These are phyloP conservation scores for Mico argentatus DNA, from an alignment of 2,797 vertebrate species.

Conservation along the genomic window DNA sequence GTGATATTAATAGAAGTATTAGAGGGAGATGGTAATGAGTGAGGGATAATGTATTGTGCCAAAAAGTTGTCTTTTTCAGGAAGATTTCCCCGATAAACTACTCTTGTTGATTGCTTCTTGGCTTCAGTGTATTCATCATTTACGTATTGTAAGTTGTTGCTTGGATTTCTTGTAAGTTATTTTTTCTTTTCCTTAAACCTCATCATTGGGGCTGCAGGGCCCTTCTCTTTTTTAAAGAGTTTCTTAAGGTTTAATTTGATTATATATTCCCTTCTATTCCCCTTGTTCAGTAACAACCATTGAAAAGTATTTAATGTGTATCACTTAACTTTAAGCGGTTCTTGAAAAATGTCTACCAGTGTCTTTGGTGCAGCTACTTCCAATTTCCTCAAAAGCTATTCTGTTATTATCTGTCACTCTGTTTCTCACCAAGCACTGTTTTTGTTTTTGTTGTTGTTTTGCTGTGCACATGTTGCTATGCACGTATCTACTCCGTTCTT, in stretches of 20 bases:
- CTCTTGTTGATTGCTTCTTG: neutral
- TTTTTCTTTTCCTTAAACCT: neutral
- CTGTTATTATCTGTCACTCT: neutral
- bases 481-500: neutral
- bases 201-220: neutral
- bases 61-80: neutral
- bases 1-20: neutral
- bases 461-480: neutral
- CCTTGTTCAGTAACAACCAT: neutral
- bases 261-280: neutral
- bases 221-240: constrained; percentile 9
- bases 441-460: too few relatives aligned
- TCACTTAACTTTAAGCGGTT: neutral
- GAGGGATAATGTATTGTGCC: neutral
- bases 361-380: neutral
- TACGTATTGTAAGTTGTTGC: neutral
- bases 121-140: neutral
- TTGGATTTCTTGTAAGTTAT: neutral
- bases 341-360: neutral
- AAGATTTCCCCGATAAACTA: neutral
- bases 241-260: constrained; percentile 4
- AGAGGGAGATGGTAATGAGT: neutral
- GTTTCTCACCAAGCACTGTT: neutral
- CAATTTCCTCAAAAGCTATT: neutral
- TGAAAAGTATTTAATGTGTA: neutral